phyloP scores from a whole-genome alignment of 1,140 invertebrate species.

The Drosophila bocki region DNA sequence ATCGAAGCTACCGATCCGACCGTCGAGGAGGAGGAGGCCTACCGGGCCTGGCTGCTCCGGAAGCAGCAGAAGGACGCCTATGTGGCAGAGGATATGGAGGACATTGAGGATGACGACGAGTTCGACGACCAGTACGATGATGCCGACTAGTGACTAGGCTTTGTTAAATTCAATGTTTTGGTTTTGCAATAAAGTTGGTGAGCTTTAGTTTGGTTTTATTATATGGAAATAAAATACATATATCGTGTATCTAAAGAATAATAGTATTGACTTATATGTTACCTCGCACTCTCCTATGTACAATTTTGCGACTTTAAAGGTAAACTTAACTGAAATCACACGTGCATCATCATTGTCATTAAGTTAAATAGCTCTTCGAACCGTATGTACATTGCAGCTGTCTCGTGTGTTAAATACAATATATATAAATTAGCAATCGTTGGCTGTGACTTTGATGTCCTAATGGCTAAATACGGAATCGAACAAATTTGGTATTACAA shows the following conservation, averaged over 20 bases:
- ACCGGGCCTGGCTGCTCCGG: constrained; percentile 60
- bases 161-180: constrained; percentile 28
- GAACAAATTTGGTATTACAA: constrained; percentile 49
- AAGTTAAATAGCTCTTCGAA: constrained; percentile 58
- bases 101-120: constrained; percentile 48
- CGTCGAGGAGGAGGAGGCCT: constrained; percentile 88
- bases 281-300: constrained; percentile 46
- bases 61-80: constrained; percentile 41
- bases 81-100: constrained; percentile 23
- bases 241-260: constrained; percentile 58
- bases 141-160: neutral
- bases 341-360: constrained; percentile 39
- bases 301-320: constrained; percentile 41
- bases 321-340: constrained; percentile 64
- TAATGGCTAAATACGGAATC: constrained; percentile 34
- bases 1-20: constrained; percentile 90
- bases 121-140: constrained; percentile 22
- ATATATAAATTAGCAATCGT: constrained; percentile 49
- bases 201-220: constrained; percentile 53
- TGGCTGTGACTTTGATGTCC: constrained; percentile 51
- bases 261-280: constrained; percentile 48
- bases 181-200: constrained; percentile 30
- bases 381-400: constrained; percentile 53
- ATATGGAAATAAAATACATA: constrained; percentile 60
- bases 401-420: constrained; percentile 43